phyloP scores from a whole-genome alignment of 2,113 vertebrate species.

The Saccopteryx leptura region DNA sequence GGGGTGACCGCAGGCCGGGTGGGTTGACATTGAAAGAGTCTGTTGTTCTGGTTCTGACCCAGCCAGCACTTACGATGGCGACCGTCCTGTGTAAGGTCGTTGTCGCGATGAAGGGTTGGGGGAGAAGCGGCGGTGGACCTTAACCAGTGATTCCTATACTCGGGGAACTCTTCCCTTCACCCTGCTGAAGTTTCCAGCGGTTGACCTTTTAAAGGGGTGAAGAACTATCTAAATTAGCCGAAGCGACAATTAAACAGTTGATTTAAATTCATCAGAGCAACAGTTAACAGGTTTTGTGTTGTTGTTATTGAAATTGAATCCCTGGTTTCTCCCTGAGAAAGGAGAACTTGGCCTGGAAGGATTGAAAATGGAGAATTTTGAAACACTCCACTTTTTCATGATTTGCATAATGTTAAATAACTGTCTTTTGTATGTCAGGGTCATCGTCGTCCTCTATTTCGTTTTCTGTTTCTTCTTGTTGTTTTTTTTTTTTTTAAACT shows the following conservation, averaged over 20 bases:
- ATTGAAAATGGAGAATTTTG: background rate
- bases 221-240: background rate
- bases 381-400: background rate
- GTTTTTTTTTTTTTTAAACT: background rate
- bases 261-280: background rate
- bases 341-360: background rate
- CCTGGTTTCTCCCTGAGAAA: background rate
- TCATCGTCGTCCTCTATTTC: background rate
- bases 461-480: too few species aligned
- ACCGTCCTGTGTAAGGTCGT: background rate
- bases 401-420: background rate
- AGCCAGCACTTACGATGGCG: background rate
- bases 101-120: background rate
- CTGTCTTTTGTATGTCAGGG: background rate
- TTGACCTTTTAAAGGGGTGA: background rate
- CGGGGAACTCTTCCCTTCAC: conserved; percentile 4
- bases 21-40: background rate
- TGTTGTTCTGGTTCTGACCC: background rate
- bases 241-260: background rate
- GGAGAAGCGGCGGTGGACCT: background rate
- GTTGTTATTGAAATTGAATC: background rate
- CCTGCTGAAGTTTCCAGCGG: background rate
- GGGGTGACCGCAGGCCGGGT: background rate
- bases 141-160: background rate
- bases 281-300: background rate